Base-by-base conservation (phyloP, 2,888 invertebrate genomes). In the Galerucella pusilla region DNA sequence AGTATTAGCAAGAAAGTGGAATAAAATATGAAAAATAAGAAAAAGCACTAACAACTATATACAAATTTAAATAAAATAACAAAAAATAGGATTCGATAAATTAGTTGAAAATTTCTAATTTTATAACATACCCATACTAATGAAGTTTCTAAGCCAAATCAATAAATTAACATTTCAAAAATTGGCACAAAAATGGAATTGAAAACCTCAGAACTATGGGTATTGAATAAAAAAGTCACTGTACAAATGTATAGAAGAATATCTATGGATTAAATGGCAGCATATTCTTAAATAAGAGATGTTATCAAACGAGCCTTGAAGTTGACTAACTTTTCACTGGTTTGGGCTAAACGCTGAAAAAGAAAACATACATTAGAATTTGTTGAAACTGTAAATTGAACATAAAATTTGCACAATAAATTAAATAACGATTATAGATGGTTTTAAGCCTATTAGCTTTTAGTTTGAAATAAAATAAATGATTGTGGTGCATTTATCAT, bases 281-380 rank as follows among this genome's bases (percentile, higher is more conserved):
- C 66, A 46, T 46, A 61, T 74, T 71, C 71, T 91, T 95, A 96
- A 89, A 96, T 96, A 89, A 96, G 93, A 83, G 96, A 94, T 85
- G 96, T 96, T 88, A 96, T 94, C 86, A 96, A 90, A 90, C 95
- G 93, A 87, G 96, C 96, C 90, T 96, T 96, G 93, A 95, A 96
- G 93, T 96, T 96, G 86, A 96, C 96, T 90, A 96, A 93, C 89
- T 94, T 92, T 89, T 96, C 96, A 87, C 96, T 96, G 87, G 96
- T 96, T 88, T 95, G 95, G 75, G 96, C 96, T 88, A 96, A 90
- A 84, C 93, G 93, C 93, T 93, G 88, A 71, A 88, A 88, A 81
- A 78, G 80, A 83, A 85, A 81, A 83, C 2, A 69, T 49, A 25
- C 14, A 14, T 71, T 42, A 57, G 57, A 49, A 46, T 71, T 52